Evolutionary conservation across 2,888 invertebrate genomes (phyloP).

Genomic region (Phytoseiulus persimilis): DNA sequence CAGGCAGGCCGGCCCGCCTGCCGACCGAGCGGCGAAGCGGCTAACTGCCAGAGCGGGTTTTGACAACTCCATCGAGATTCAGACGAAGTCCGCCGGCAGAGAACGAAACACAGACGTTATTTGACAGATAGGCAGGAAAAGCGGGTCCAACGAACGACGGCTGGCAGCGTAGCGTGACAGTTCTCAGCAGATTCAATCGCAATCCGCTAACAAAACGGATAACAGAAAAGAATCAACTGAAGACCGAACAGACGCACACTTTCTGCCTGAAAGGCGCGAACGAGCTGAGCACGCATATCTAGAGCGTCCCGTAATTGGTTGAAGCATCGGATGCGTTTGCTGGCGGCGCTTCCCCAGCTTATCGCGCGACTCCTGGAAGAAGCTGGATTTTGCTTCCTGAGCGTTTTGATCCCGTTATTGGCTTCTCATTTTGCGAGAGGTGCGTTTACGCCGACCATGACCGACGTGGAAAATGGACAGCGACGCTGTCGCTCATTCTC

Average conservation of each 20-base stretch:
- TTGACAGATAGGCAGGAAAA: not conserved
- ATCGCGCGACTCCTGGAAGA: not conserved
- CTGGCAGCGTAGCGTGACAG: not conserved
- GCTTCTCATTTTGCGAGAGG: too few species aligned
- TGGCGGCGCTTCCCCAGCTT: not conserved
- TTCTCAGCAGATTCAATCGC: constrained; percentile 5
- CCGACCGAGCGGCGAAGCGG: not conserved
- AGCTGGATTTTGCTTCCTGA: not conserved
- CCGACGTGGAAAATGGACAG: too few species aligned
- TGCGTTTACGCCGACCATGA: too few species aligned
- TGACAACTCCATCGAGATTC: constrained; percentile 5
- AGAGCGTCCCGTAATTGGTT: not conserved
- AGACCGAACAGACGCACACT: constrained; percentile 5
- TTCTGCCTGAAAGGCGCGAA: not conserved
- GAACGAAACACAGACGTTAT: not conserved
- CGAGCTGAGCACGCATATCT: not conserved
- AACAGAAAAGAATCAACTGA: not conserved
- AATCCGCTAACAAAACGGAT: not conserved
- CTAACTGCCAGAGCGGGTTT: not conserved
- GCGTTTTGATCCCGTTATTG: not conserved
- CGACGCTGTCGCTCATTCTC: too few species aligned
- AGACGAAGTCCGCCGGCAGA: not conserved
- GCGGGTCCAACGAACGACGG: not conserved
- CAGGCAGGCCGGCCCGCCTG: not conserved
- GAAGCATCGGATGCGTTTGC: not conserved